A percentile compares a stretch with the other conserved stretches of the same genome.
Evolutionary conservation across 2,113 vertebrate species (phyloP).

Genomic region (Ammodytes marinus): DNA sequence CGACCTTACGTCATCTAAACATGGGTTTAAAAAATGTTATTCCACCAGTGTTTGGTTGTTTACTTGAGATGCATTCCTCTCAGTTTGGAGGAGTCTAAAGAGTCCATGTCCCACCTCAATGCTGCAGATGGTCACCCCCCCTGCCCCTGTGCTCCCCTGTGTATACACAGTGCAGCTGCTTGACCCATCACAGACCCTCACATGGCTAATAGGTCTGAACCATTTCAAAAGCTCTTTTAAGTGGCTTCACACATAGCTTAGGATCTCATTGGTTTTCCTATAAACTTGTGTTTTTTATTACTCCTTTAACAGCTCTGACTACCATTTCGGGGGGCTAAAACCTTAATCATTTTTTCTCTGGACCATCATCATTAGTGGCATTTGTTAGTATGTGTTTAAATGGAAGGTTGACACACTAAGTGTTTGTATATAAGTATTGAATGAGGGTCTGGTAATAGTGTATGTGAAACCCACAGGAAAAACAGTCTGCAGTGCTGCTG

Average conservation of each 20-base stretch:
- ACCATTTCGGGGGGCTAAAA: constrained; percentile 13
- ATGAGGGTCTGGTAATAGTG: neutral
- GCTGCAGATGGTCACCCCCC: constrained; percentile 18
- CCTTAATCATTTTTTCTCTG: neutral
- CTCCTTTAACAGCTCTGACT: neutral
- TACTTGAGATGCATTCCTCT: constrained; percentile 35
- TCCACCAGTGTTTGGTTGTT: neutral
- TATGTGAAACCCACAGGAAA: constrained; percentile 52
- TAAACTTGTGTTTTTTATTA: constrained; percentile 16
- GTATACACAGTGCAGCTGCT: constrained; percentile 73
- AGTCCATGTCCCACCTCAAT: constrained; percentile 23
- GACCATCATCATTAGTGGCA: neutral
- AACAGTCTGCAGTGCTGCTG: constrained; percentile 36
- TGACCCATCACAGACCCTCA: constrained; percentile 41
- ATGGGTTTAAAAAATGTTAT: neutral
- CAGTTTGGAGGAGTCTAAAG: constrained; percentile 11
- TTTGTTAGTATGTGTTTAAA: constrained; percentile 16
- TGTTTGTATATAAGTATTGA: neutral
- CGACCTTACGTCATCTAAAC: neutral
- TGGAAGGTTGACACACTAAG: neutral
- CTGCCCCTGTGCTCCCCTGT: constrained; percentile 38
- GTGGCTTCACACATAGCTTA: constrained; percentile 27
- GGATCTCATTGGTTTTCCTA: constrained; percentile 1
- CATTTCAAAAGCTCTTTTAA: constrained; percentile 35
- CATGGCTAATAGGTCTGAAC: constrained; percentile 25